Evolutionary conservation across 2,113 vertebrate genomes (phyloP), one percentile per base, ranked within the genome.

Genomic region (Etia nguti): DNA sequence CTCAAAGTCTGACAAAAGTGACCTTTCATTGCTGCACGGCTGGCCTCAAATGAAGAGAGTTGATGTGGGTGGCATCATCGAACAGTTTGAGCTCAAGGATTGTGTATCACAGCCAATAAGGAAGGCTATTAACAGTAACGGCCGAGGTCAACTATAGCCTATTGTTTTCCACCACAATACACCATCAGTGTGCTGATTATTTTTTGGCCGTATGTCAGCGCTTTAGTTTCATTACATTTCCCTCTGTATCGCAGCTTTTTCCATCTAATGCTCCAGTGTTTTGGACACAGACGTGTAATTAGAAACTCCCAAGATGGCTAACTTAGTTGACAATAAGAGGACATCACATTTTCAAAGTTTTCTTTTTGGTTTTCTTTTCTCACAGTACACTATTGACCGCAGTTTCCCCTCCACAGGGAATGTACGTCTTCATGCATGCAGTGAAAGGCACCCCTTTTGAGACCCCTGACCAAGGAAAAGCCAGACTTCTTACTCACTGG

Each of bases 391-490:
- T 16, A 46, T 73, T 73, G 22, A 73, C 1, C 1, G 2, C 16
- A 34, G 38, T 90, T 56, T 79, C 43, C 60, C 82, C 65, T 89
- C 55, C 34, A 6, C 82, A 99, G 98, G 98, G 98, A 81, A 99
- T 99, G 98, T 99, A 98, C 91, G 98, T 99, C 38, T 99, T 99
- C 93, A 97, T 99, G 96, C 99, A 99, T 89, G 98, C 98, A 57
- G 99, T 99, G 46, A 99, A 99, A 92, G 99, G 99, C 60, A 99
- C 98, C 18, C 99, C 98, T 7, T 99, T 99, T 91, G 98, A 99
- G 97, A 99, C 98, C 29, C 99, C 99, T 2, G 98, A 99, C 93
- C 99, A 99, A 91, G 99, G 99, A 68, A 99, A 98, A 94, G 99
- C 98, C 82, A 96, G 98, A 90, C 97, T 99, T 8, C 97, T 99